Percentiles rank a stretch among this genome's conserved stretches.
Conservation (phyloP, 2,888 invertebrate species). For the Masnerella sp. region DNA sequence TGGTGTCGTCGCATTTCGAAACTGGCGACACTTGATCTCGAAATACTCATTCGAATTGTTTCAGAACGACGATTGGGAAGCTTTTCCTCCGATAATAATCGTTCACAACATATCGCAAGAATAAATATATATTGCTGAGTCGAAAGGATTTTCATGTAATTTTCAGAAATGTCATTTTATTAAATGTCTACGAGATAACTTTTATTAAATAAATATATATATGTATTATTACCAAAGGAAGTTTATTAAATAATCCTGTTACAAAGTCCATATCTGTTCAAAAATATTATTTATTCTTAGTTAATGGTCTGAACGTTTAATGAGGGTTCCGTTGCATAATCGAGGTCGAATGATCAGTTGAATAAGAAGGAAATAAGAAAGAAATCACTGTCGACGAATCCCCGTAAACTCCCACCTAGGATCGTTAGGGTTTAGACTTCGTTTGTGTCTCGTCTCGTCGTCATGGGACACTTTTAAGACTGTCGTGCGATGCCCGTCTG, state of each 20-base stretch:
- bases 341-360: constrained; percentile 22
- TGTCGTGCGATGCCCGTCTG: constrained; percentile 54
- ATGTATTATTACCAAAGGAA: too few species aligned
- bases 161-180: too few species aligned
- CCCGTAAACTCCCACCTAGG: constrained; percentile 50
- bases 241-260: too few species aligned
- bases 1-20: constrained; percentile 32
- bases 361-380: constrained; percentile 1
- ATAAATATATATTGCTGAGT: too few species aligned
- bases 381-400: constrained; percentile 14
- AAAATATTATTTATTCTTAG: too few species aligned
- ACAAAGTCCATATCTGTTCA: too few species aligned
- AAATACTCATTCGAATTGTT: constrained; percentile 39
- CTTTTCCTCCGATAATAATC: too few species aligned
- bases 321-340: constrained; percentile 28
- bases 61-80: constrained; percentile 14
- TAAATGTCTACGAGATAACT: too few species aligned
- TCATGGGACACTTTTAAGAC: constrained; percentile 51
- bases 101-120: too few species aligned
- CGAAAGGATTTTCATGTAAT: too few species aligned
- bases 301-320: too few species aligned
- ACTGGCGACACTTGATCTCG: constrained; percentile 44
- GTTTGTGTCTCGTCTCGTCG: constrained; percentile 35
- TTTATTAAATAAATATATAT: too few species aligned
- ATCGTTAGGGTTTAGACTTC: constrained; percentile 44